Evolutionary conservation across 2,888 invertebrate genomes (phyloP).

Genomic region (Caenorhabditis japonica): DNA sequence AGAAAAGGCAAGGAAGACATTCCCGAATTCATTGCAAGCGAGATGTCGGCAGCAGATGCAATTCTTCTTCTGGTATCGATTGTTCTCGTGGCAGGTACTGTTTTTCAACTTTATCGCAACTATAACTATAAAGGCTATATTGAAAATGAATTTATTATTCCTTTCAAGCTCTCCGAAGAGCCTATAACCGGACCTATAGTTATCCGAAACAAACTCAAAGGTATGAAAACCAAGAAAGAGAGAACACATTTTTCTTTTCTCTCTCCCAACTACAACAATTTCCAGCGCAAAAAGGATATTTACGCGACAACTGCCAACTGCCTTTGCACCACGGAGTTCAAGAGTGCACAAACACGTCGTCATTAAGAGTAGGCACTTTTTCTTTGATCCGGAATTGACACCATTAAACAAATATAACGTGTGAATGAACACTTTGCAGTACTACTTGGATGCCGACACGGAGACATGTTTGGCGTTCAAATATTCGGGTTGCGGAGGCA

Average conservation of each 20-base stretch:
- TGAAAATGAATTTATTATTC: too few species aligned
- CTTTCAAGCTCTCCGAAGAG: too few species aligned
- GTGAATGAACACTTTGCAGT: slow-evolving; percentile 14
- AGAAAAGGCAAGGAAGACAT: too few species aligned
- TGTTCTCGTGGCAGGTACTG: too few species aligned
- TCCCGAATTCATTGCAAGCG: too few species aligned
- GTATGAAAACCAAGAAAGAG: not conserved
- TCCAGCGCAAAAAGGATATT: slow-evolving; percentile 19
- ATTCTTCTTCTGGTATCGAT: too few species aligned
- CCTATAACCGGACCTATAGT: too few species aligned
- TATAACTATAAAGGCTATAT: too few species aligned
- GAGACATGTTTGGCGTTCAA: slow-evolving; percentile 40
- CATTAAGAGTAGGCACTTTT: slow-evolving; percentile 17
- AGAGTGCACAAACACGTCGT: slow-evolving; percentile 39
- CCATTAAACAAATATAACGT: not conserved
- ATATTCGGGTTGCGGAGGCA: slow-evolving; percentile 41
- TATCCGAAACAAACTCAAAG: not conserved
- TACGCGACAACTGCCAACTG: slow-evolving; percentile 25
- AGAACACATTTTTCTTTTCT: not conserved
- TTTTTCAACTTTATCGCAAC: too few species aligned
- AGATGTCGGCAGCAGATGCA: too few species aligned
- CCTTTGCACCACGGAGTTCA: slow-evolving; percentile 43
- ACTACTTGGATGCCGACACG: slow-evolving; percentile 35
- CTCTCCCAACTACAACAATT: not conserved
- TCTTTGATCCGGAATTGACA: not conserved